Percentiles rank a stretch among this genome's conserved stretches.
Conservation (phyloP, 2,113 vertebrate genomes). For the Sapayoa aenigma region DNA sequence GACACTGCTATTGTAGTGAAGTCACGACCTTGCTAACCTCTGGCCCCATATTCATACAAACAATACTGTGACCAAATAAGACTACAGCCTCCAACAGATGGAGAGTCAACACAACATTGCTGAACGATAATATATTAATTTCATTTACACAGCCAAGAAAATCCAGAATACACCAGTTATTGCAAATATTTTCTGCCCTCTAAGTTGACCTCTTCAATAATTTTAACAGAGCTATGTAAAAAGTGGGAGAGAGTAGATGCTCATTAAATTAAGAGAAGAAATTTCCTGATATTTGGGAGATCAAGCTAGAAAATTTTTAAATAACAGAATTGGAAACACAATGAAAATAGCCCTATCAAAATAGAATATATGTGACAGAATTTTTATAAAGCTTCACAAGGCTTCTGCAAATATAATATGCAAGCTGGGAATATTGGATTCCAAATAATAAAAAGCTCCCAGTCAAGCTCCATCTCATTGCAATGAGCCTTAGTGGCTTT, state of each 20-base stretch:
- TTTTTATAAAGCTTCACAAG: conserved; percentile 49
- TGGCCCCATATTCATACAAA: background rate
- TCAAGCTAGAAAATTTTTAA: conserved; percentile 13
- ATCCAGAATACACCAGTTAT: background rate
- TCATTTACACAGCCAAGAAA: background rate
- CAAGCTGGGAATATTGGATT: conserved; percentile 48
- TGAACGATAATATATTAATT: conserved; percentile 51
- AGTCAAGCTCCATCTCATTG: conserved; percentile 26
- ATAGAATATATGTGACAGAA: conserved; percentile 8
- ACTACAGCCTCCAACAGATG: conserved; percentile 12
- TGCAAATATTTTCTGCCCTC: conserved; percentile 8
- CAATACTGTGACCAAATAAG: conserved; percentile 15
- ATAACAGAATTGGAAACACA: conserved; percentile 30
- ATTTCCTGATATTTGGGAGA: background rate
- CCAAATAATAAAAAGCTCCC: conserved; percentile 37
- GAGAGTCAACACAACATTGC: conserved; percentile 1
- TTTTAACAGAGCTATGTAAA: conserved; percentile 7
- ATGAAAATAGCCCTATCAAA: conserved; percentile 38
- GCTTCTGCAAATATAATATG: conserved; percentile 11
- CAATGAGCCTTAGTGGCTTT: conserved; percentile 19
- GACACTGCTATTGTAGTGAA: background rate
- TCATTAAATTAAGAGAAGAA: conserved; percentile 36
- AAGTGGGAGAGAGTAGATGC: background rate
- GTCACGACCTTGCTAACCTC: background rate
- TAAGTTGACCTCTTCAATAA: conserved; percentile 24